Evolutionary conservation across 2,113 vertebrate genomes (phyloP).

Genomic region (Centropristis striata): DNA sequence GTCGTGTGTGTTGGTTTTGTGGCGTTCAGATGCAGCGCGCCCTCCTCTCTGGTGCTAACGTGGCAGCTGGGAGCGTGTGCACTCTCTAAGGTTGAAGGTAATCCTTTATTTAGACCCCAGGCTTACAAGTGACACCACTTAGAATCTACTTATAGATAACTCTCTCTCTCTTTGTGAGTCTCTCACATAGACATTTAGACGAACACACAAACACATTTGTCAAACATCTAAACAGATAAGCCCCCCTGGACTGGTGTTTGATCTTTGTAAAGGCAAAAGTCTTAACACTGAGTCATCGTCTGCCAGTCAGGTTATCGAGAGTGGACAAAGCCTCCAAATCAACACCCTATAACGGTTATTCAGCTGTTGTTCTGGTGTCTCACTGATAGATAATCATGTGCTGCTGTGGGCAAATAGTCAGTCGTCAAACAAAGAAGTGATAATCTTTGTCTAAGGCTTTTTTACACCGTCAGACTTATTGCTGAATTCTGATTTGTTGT

Average conservation of each 20-base stretch:
- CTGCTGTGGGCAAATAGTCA: too few relatives aligned
- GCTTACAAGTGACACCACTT: constrained; percentile 54
- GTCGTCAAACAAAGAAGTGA: too few relatives aligned
- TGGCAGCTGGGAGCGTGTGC: constrained; percentile 23
- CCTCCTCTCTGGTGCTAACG: constrained; percentile 31
- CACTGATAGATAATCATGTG: too few relatives aligned
- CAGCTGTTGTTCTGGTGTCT: neutral
- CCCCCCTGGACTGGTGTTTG: constrained; percentile 18
- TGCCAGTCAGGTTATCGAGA: neutral
- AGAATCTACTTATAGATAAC: constrained; percentile 1
- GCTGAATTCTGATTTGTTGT: too few relatives aligned
- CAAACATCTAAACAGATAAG: constrained; percentile 39
- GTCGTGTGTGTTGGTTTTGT: constrained; percentile 23
- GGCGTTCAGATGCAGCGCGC: neutral
- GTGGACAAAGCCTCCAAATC: constrained; percentile 26
- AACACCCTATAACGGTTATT: constrained; percentile 7
- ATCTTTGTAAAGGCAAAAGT: constrained; percentile 44
- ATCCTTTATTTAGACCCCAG: constrained; percentile 71
- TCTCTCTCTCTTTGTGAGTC: constrained; percentile 27
- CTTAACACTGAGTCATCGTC: constrained; percentile 37
- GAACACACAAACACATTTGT: neutral
- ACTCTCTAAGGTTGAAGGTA: constrained; percentile 64
- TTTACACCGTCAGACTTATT: too few relatives aligned
- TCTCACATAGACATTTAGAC: neutral
- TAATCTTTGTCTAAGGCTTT: too few relatives aligned